phyloP scores from a whole-genome alignment of 2,113 vertebrate genomes.

The Ailurus styani region DNA sequence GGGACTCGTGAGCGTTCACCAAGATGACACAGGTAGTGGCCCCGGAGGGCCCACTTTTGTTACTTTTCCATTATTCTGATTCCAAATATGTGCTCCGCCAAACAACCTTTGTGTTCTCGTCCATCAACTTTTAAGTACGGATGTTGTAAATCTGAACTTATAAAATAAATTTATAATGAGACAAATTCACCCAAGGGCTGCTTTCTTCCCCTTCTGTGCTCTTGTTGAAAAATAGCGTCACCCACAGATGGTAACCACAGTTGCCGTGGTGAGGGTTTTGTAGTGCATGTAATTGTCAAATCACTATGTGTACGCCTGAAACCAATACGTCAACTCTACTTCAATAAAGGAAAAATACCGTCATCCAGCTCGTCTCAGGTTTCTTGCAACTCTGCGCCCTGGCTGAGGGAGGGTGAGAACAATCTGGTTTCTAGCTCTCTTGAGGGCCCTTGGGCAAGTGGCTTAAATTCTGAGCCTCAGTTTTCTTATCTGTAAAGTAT shows the following conservation, averaged over 20 bases:
- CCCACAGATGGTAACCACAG: not conserved
- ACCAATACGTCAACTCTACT: not conserved
- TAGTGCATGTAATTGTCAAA: not conserved
- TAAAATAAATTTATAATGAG: not conserved
- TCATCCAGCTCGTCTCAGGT: too few relatives aligned
- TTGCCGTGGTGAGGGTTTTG: not conserved
- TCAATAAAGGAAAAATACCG: not conserved
- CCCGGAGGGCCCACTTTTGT: not conserved
- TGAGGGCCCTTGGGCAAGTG: not conserved
- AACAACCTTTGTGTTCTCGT: not conserved
- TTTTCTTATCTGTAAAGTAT: not conserved
- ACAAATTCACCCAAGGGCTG: too few relatives aligned
- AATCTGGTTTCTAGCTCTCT: fast-evolving
- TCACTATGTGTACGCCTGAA: not conserved
- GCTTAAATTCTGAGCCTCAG: not conserved
- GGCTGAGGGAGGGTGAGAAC: not conserved
- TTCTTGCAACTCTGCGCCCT: fast-evolving
- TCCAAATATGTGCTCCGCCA: not conserved
- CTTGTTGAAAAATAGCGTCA: not conserved
- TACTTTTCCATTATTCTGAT: not conserved
- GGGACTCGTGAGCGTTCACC: not conserved
- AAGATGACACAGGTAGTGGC: not conserved
- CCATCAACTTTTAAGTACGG: not conserved
- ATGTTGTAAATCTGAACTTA: not conserved
- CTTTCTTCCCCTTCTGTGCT: not conserved